Base-by-base conservation (phyloP, 64 coral and sea anemone genomes). In the Cladopsammia gracilis region DNA sequence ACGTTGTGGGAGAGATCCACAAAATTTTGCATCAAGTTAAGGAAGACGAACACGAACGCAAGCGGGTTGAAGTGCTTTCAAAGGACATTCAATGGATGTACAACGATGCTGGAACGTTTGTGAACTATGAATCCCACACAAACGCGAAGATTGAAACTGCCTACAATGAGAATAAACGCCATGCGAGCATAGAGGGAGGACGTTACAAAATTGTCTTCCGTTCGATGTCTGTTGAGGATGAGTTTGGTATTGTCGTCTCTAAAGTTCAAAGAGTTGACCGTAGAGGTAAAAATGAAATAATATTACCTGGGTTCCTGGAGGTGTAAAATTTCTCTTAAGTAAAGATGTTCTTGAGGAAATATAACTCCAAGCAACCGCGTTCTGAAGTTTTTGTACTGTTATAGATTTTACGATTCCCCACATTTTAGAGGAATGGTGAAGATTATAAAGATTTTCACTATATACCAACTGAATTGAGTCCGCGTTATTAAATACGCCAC, bases 121-220 rank as follows among this genome's bases (percentile, higher is more conserved):
- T 45, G 23, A 34, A 49, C 11, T 90, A 90, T 22, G 26, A 44
- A 44, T 62, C 45, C 34, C 54, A 22, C 11, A 18, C 78, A 46
- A 95, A 95, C 56, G 93, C 88, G 10, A 76, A 86, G 88, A 95
- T 95, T 49, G 93, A 95, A 68, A 23, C 25, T 24, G 93, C 93
- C 12, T 73, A 76, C 20, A 8, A 47, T 64, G 34, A 66, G 14
- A 86, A 90, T 13, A 60, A 90, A 64, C 6, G 12, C 16, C 6
- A 3, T 20, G 15, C 64, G 25, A 34, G 10, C 3, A 45, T 82
- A 64, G 62, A 25, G 0, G 16, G 12, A 4, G 19, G 47, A 46
- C 0, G 15, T 72, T 82, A 18, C 64, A 10, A 22, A 78, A 60
- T 90, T 20, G 64, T 82, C 22, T 90, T 90, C 65, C 58, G 46